Evolutionary conservation across 2,113 vertebrate genomes (phyloP), one percentile per base, ranked within the genome.

Genomic region (Cyprinus carpio): DNA sequence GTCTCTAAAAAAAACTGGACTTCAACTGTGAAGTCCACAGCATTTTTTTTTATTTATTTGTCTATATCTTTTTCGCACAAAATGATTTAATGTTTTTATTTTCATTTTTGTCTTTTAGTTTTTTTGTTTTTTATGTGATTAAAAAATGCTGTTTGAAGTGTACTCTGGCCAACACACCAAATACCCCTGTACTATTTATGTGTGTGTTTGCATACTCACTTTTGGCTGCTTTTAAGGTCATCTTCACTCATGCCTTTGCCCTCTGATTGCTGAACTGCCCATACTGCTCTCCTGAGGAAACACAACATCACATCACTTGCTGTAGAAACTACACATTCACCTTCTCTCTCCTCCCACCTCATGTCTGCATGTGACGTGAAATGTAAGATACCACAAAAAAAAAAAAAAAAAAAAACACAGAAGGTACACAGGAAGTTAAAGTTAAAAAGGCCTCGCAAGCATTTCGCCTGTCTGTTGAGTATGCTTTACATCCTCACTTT

Each of bases 191-290:
- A 11, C 11, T 23, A 31, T 49, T 12, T 8, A 46, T 49, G 27
- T 8, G 81, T 40, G 76, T 56, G 46, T 51, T 46, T 31, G 37
- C 34, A 51, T 20, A 18, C 92, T 93, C 91, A 95, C 93, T 91
- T 93, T 91, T 94, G 67, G 75, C 67, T 71, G 89, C 25, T 80
- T 89, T 93, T 89, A 91, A 89, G 90, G 84, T 91, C 93, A 94
- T 95, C 90, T 93, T 95, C 91, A 94, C 77, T 78, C 89, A 77
- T 51, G 91, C 87, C 85, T 87, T 69, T 23, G 80, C 86, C 64
- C 84, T 89, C 76, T 90, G 91, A 91, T 92, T 83, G 89, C 90
- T 87, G 29, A 86, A 86, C 27, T 81, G 74, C 65, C 74, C 88
- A 90, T 80, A 74, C 91, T 86, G 92, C 85, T 87, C 89, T 93